phyloP scores from a whole-genome alignment of 2,888 invertebrate genomes.

The Isoperla grammatica region DNA sequence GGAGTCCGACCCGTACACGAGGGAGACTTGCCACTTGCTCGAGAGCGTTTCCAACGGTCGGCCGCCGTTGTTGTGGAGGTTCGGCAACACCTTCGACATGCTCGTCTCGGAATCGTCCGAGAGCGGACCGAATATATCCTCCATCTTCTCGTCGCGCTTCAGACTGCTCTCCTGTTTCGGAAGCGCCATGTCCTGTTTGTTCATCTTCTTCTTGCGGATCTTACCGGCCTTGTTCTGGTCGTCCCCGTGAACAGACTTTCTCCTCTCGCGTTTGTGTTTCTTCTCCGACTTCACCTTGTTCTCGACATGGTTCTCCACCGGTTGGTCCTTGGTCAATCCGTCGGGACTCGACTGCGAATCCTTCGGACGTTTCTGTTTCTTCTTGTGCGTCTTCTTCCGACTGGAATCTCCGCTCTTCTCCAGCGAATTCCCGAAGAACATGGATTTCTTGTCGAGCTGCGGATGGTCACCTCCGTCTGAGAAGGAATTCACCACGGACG shows the following conservation, averaged over 20 bases:
- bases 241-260: constrained; percentile 37
- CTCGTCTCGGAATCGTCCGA: constrained; percentile 59
- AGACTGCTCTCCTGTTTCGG: constrained; percentile 33
- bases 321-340: constrained; percentile 33
- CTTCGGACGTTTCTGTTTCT: constrained; percentile 76
- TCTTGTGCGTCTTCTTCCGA: constrained; percentile 71
- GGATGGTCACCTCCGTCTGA: constrained; percentile 48
- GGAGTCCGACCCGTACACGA: constrained; percentile 51
- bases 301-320: constrained; percentile 35
- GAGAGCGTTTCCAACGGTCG: constrained; percentile 34
- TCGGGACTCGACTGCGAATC: constrained; percentile 55
- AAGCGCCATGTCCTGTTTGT: constrained; percentile 23
- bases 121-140: constrained; percentile 81
- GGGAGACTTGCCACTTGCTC: constrained; percentile 39
- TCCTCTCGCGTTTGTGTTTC: constrained; percentile 37
- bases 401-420: constrained; percentile 37
- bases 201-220: constrained; percentile 42
- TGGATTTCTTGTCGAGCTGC: constrained; percentile 23
- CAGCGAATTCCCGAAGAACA: constrained; percentile 19
- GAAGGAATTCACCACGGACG: constrained; percentile 41
- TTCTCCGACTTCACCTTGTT: constrained; percentile 41
- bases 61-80: constrained; percentile 16
- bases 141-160: constrained; percentile 75
- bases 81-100: constrained; percentile 23
- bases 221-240: constrained; percentile 43